Base-by-base conservation (phyloP, 2,797 vertebrate genomes). In the Falco rusticolus region DNA sequence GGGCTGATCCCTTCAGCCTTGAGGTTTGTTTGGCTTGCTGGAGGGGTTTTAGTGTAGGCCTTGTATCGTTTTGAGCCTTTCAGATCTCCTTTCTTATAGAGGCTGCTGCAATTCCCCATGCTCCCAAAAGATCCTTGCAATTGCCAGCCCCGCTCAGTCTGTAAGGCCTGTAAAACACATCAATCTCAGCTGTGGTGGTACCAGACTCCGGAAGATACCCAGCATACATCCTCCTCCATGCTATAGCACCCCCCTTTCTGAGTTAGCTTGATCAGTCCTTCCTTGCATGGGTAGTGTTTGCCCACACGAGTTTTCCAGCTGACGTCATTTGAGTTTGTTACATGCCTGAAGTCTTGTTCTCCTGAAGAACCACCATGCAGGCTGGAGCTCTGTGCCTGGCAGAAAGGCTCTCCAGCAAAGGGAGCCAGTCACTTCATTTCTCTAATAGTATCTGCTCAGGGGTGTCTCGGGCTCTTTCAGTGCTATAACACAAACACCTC, bases 1-100 rank as follows among this genome's bases (percentile, higher is more conserved):
- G 81, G 48, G 34, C 82, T 94, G 84, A 95, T 94, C 95, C 70
- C 51, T 94, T 97, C 77, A 91, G 87, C 96, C 93, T 94, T 96
- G 89, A 94, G 72, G 72, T 86, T 89, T 96, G 82, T 95, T 96
- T 97, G 91, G 79, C 83, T 93, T 92, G 51, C 78, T 91, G 65
- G 59, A 83, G 54, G 43, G 80, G 56, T 54, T 74, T 96, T 94
- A 89, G 81, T 16, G 39, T 34, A 54, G 75, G 33, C 41, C 31
- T 92, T 75, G 72, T 61, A 48, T 31, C 54, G 50, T 74, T 94
- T 93, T 7, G 4, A 63, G 84, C 41, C 78, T 81, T 93, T 95
- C 75, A 89, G 26, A 31, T 78, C 74, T 80, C n/a, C 70, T 84
- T 91, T 87, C 76, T 66, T 61, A 45, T 47, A 72, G 53, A 63